These are phyloP conservation scores for Syngnathus rostellatus DNA, from an alignment of 2,797 vertebrate genomes.

Conservation along the genomic window DNA sequence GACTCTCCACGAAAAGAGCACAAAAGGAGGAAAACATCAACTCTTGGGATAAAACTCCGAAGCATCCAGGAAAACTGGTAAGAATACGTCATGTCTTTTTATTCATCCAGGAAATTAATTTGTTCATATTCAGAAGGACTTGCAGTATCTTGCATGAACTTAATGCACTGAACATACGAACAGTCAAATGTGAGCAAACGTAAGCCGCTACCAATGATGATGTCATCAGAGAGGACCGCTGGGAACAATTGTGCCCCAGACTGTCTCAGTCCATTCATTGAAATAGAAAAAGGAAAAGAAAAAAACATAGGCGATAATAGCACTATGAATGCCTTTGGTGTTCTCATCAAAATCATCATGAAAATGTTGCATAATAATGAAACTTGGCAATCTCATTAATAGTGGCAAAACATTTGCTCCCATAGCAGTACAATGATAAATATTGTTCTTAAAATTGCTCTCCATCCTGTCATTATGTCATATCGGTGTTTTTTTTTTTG, in stretches of 20 bases:
- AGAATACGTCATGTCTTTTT: neutral
- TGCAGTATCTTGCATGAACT: neutral
- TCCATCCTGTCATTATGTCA: too few relatives aligned
- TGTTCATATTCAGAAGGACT: neutral
- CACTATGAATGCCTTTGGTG: neutral
- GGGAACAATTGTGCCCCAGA: neutral
- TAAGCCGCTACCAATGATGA: neutral
- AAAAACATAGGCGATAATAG: neutral
- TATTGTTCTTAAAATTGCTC: too few relatives aligned
- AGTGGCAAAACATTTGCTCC: neutral
- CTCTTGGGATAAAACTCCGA: constrained; percentile 1
- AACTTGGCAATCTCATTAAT: neutral
- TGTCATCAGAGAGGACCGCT: neutral
- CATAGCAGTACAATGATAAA: neutral
- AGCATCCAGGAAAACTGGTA: neutral
- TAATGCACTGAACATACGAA: neutral
- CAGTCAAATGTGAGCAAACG: neutral
- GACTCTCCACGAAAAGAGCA: constrained; percentile 15
- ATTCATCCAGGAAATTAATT: too few relatives aligned
- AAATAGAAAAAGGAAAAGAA: neutral
- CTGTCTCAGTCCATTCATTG: neutral
- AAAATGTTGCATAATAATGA: neutral
- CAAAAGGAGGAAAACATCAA: constrained; percentile 19
- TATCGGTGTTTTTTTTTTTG: too few relatives aligned
- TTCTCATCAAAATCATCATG: neutral